Base-by-base conservation (phyloP, 2,113 vertebrate genomes). In the Tichodroma muraria region DNA sequence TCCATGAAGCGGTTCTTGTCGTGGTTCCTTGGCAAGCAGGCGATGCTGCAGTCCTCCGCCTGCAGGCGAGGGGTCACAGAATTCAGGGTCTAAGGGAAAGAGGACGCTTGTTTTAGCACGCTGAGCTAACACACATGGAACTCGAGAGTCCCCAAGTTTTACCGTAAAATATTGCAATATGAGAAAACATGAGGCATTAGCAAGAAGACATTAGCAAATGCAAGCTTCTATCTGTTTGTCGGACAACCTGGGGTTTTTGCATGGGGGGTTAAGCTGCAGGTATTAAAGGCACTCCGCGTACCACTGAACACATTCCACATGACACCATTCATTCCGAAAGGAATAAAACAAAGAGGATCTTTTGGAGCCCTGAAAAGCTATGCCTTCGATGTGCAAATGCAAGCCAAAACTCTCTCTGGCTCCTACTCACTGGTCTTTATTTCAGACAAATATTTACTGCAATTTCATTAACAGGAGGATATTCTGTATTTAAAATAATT, bases 1-100 rank as follows among this genome's bases (percentile, higher is more conserved):
- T 99, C 99, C 99, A 99, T 99, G 97, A 99, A 99, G 94, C 99
- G 99, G 96, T 99, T 99, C 98, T 99, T 99, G 96, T 99, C 99
- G 16, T 99, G 99, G 97, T 99, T 99, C 97, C 99, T 99, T 97
- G 99, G 99, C 97, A 99, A 98, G 96, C 99, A 98, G 15, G 99
- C 99, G 30, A 99, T 99, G 97, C 99, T 99, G 98, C 99, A 99
- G 97, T 99, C 99, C 97, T 99, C 99, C 0, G 99, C 98, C 97
- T 99, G 99, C 83, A 99, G 98, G 96, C 99, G 99, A 76, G 99
- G 99, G 80, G 99, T 99, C 97, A 99, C 99, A 20, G 99, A 99
- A 98, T 99, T 99, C 97, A 99, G 97, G 35, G 99, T 99, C 99
- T 99, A 66, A 81, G 92, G 80, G 63, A 92, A 73, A 97, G 71